Conservation (phyloP, 64 coral and sea anemone genomes). For the Montipora foliosa region DNA sequence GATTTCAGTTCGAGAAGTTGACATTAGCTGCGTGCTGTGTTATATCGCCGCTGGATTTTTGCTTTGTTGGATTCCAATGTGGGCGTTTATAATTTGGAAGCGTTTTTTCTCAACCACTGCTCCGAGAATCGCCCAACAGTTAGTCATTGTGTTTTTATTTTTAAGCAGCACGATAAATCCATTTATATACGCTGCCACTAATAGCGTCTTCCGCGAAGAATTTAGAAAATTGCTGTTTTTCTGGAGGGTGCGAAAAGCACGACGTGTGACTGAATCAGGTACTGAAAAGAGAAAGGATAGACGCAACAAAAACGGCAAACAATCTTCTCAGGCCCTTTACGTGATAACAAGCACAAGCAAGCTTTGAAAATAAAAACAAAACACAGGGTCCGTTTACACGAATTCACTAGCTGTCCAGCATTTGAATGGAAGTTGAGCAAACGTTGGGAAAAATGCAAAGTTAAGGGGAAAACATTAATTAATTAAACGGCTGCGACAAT, state of each 20-base stretch:
- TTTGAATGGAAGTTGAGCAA: no score
- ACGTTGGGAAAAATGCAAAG: no score
- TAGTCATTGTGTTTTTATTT: not conserved
- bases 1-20: slow-evolving; percentile 11
- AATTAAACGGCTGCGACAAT: no score
- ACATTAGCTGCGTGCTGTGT: not conserved
- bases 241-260: not conserved
- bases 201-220: not conserved
- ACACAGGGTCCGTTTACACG: no score
- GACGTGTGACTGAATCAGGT: no score
- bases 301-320: no score
- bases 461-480: no score
- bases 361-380: no score
- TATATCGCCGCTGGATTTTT: not conserved
- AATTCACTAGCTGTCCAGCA: no score
- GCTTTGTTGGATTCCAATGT: slow-evolving; percentile 12
- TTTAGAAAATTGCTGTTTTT: not conserved
- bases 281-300: no score
- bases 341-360: no score
- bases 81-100: not conserved
- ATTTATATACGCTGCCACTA: slow-evolving; percentile 6
- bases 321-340: no score
- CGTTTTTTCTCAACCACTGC: not conserved
- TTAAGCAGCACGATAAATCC: slow-evolving; percentile 25
- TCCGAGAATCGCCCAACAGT: slow-evolving; percentile 8